Conservation (phyloP, 1,140 invertebrate species). For the Lysiphlebus fabarum region DNA sequence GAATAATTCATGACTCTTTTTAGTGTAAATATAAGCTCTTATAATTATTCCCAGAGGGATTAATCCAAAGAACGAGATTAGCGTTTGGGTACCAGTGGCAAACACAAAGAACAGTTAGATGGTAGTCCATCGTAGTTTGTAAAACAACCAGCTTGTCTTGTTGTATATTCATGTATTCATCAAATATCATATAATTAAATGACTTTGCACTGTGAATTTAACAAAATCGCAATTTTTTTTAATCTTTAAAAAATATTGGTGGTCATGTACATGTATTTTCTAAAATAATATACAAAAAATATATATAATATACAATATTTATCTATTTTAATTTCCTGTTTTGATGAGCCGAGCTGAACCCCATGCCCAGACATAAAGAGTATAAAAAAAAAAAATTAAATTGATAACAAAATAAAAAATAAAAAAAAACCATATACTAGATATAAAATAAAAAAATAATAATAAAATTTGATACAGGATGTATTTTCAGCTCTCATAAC, state of each 20-base stretch:
- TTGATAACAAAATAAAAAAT: background rate
- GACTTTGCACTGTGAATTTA: background rate
- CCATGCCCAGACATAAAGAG: slow-evolving; percentile 4
- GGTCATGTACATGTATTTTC: too few species aligned
- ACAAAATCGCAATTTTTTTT: background rate
- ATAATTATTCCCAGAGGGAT: slow-evolving; percentile 20
- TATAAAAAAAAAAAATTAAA: background rate
- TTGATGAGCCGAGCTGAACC: background rate
- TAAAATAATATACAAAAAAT: too few species aligned
- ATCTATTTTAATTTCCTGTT: slow-evolving; percentile 1
- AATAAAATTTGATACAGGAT: slow-evolving; percentile 4
- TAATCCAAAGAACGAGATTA: slow-evolving; percentile 16
- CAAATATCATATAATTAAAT: too few species aligned
- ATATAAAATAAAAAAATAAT: too few species aligned
- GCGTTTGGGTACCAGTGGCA: slow-evolving; percentile 7
- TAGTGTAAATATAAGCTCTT: slow-evolving; percentile 19
- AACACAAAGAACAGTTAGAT: slow-evolving; percentile 11
- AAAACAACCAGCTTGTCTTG: too few species aligned
- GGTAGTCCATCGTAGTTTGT: too few species aligned
- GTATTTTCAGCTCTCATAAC: background rate
- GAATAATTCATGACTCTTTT: slow-evolving; percentile 16
- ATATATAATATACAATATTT: too few species aligned
- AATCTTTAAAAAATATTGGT: too few species aligned
- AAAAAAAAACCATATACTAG: too few species aligned
- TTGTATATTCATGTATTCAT: too few species aligned